Evolutionary conservation across 1,140 invertebrate species (phyloP), one percentile per base, ranked within the genome.

Genomic region (Dufourea novaeangliae): DNA sequence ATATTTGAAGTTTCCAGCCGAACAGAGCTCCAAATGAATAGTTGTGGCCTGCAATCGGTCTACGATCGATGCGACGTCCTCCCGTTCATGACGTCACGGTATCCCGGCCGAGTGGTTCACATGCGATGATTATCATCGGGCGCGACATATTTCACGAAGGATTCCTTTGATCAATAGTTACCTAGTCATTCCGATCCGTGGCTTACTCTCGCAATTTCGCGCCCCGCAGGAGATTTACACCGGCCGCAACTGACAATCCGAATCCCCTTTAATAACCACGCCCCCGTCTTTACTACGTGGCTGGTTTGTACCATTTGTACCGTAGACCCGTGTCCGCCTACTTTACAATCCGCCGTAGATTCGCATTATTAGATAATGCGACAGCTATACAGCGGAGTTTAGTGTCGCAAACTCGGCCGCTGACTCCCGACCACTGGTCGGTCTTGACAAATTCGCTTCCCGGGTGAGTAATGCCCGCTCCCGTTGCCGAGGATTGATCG

Each of bases 221-320:
- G 39, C 46, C 69, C 54, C 37, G 59, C n/a, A 22, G 20, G 37
- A 83, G 77, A 84, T 84, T 84, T 84, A 84, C 82, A 62, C 22
- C 59, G 52, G 44, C 71, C 57, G 57, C 78, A 84, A 80, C 82
- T 83, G 72, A 84, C 83, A 85, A 85, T 78, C 72, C 44, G 57
- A 68, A 85, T 85, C 78, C 82, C 67, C 78, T 78, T 85, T 85
- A 85, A 85, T 84, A 84, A 85, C 73, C 82, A 56, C 17, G 59
- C 27, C 22, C 27, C 22, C 64, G 73, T 84, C 77, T 77, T 84
- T 80, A 84, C 69, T 52, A 68, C 73, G 44, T 37, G 50, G 39
- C 14, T 39, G 57, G 78, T 70, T 83, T 79, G 77, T 56, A 61
- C 56, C 62, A 72, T 80, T 84, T 75, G 77, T 80, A 80, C 62